Base-by-base conservation (phyloP, 2,888 invertebrate genomes). In the Pristionchus exspectatus region DNA sequence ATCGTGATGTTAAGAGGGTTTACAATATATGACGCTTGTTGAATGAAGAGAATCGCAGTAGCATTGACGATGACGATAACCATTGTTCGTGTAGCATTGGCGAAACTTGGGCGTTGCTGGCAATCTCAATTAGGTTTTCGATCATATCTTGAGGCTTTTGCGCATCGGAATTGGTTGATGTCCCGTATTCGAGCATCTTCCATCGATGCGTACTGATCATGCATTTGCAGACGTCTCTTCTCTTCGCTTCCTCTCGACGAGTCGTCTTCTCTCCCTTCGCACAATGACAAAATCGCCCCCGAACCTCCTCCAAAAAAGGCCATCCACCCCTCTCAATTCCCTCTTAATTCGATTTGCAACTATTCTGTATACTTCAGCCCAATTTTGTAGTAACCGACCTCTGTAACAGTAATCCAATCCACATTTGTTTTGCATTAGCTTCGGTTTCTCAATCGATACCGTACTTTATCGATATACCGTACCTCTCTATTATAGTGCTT, bases 301-400 rank as follows among this genome's bases (percentile, higher is more conserved):
- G 10, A 33, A 18, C 33, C 33, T 54, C 27, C 12, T 21, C 81
- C n/a, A 24, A 81, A 50, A 16, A 33, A 24, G 38, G 81, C 81
- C 81, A 81, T 81, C 50, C 81, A 27, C 50, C 81, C 81, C 50
- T 81, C 81, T 50, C 50, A 81, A 50, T 50, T 44, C 27, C 50
- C 9, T 5, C 44, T 50, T 81, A 81, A 81, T 81, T 81, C 81
- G 50, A 81, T 81, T 54, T 54, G 50, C 14, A 44, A 27, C 38
- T 21, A 81, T 81, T 81, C 44, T 81, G 24, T 27, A 1, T 54
- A 81, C 24, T 81, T 27, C 21, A 21, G 21, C 38, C 74, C 77
- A 7, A 81, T n/a, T 50, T 81, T 27, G 44, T 50, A 81, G 81
- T n/a, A 27, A 54, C 27, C 81, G 33, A 21, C n/a, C 12, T 7